phyloP scores from a whole-genome alignment of 2,797 vertebrate genomes.

The Liparis tanakae region DNA sequence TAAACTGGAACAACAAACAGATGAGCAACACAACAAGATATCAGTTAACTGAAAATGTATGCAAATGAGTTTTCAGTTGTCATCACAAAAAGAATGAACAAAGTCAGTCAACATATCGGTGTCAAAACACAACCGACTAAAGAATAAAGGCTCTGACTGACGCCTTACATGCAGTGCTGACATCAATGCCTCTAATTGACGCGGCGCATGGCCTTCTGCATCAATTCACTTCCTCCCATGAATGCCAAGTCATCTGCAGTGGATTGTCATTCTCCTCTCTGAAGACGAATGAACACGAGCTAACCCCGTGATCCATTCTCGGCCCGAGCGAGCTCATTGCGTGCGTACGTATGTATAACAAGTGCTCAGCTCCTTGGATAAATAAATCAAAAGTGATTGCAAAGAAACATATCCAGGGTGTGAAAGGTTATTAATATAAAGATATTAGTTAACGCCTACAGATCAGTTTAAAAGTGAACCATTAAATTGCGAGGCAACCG shows the following conservation, averaged over 20 bases:
- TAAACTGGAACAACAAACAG: slow-evolving; percentile 16
- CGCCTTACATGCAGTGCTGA: slow-evolving; percentile 1
- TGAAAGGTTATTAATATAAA: too few relatives aligned
- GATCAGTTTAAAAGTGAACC: too few relatives aligned
- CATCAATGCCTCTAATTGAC: slow-evolving; percentile 21
- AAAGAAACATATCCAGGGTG: too few relatives aligned
- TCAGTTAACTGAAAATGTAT: slow-evolving; percentile 27
- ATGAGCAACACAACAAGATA: slow-evolving; percentile 6
- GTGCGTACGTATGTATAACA: too few relatives aligned
- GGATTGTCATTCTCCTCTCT: not conserved
- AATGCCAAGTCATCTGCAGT: not conserved
- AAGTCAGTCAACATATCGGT: slow-evolving; percentile 2
- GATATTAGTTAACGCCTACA: too few relatives aligned
- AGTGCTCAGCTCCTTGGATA: too few relatives aligned
- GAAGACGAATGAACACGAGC: not conserved
- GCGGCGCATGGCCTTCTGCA: slow-evolving; percentile 14
- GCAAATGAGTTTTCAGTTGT: slow-evolving; percentile 32
- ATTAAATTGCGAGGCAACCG: too few relatives aligned
- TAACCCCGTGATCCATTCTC: not conserved
- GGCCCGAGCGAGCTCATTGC: too few relatives aligned
- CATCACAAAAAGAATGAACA: slow-evolving; percentile 18
- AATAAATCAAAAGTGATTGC: too few relatives aligned
- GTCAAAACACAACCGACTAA: slow-evolving; percentile 24
- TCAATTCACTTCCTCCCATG: slow-evolving; percentile 19
- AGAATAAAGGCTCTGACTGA: slow-evolving; percentile 20